phyloP scores from a whole-genome alignment of 2,113 vertebrate species.

The Crotalus tigris region DNA sequence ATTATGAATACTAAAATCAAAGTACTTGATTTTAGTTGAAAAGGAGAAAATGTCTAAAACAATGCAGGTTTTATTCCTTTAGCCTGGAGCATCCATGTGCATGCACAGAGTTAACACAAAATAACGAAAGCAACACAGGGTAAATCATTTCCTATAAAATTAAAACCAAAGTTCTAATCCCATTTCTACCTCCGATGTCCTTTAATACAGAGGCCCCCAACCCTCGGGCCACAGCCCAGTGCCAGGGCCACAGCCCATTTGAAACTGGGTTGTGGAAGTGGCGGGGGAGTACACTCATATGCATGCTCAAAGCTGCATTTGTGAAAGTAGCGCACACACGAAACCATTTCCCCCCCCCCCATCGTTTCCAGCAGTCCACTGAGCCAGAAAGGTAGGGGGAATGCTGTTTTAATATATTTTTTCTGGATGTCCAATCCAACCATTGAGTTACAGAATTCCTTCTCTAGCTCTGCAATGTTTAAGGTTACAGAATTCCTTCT shows the following conservation, averaged over 20 bases:
- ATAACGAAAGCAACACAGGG: neutral
- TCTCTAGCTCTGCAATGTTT: neutral
- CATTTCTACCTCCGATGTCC: neutral
- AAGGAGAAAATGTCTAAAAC: neutral
- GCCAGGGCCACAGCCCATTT: neutral
- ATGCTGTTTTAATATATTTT: neutral
- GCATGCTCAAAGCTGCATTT: neutral
- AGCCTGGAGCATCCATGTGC: neutral
- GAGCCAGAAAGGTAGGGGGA: neutral
- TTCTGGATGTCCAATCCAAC: neutral
- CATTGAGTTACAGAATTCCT: neutral
- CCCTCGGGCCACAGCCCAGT: too few species aligned
- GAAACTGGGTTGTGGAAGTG: neutral
- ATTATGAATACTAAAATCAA: neutral
- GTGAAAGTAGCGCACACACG: neutral
- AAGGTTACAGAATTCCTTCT: neutral
- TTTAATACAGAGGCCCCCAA: neutral
- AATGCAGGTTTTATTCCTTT: neutral
- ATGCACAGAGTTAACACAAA: neutral
- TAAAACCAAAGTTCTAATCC: neutral
- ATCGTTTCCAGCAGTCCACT: neutral
- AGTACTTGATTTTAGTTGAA: neutral
- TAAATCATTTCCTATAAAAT: neutral
- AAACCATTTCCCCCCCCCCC: neutral
- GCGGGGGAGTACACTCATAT: fast-evolving